phyloP scores from a whole-genome alignment of 1,140 invertebrate genomes.

The Globodera rostochiensis region DNA sequence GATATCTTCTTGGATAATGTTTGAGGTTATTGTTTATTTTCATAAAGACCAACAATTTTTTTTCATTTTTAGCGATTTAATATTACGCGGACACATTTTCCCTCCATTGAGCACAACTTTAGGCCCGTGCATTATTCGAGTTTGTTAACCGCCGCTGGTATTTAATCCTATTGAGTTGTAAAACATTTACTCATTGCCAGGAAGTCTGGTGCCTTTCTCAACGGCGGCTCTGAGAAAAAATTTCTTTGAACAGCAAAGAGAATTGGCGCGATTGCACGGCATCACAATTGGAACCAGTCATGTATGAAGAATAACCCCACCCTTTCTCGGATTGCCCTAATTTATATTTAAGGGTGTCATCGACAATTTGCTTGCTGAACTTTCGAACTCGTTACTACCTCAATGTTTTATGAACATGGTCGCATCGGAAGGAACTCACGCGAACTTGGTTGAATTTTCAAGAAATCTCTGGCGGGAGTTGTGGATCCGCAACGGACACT shows the following conservation, averaged over 20 bases:
- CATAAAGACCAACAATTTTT: background rate
- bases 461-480: background rate
- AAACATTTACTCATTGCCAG: background rate
- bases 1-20: constrained; percentile 17
- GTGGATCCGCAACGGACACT: background rate
- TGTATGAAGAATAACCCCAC: background rate
- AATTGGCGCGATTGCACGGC: constrained; percentile 15
- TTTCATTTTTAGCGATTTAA: background rate
- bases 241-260: constrained; percentile 17
- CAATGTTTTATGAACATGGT: background rate
- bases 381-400: background rate
- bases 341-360: background rate
- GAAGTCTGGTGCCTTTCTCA: constrained; percentile 5
- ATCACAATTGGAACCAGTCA: constrained; percentile 8
- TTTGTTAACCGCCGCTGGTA: constrained; percentile 15
- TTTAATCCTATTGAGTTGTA: background rate
- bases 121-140: constrained; percentile 13
- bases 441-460: background rate
- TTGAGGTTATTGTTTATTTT: constrained; percentile 8
- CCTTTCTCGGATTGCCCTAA: background rate
- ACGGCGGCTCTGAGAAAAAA: constrained; percentile 14
- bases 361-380: background rate
- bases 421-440: background rate
- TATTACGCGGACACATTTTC: background rate
- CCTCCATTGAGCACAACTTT: constrained; percentile 12